Evolutionary conservation across 2,797 vertebrate genomes (phyloP).

Genomic region (Anas bahamensis): DNA sequence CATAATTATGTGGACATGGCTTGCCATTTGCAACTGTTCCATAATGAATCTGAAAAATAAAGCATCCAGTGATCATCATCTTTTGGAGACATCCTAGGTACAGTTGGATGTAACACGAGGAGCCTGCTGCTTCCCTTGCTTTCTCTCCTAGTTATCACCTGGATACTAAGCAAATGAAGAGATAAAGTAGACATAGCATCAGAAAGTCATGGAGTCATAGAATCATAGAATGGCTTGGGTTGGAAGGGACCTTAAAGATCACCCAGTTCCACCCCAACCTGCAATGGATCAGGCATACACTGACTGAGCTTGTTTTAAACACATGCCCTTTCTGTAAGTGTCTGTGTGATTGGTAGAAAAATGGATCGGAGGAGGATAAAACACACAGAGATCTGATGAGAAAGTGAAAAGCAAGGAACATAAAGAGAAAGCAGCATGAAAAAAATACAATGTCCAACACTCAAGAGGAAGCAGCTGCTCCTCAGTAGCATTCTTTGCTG

Average conservation of each 20-base stretch:
- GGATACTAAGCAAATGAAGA: not conserved
- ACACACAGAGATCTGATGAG: not conserved
- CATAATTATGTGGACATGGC: rapidly evolving
- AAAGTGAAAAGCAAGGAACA: not conserved
- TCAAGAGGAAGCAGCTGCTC: not conserved
- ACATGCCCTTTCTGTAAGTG: not conserved
- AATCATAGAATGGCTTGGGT: too few relatives aligned
- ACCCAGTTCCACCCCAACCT: too few relatives aligned
- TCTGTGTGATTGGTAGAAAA: not conserved
- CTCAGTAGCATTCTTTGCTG: not conserved
- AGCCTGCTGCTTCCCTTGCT: not conserved
- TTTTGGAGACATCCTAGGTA: not conserved
- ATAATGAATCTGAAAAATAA: not conserved
- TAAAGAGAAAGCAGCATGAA: not conserved
- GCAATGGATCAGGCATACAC: not conserved
- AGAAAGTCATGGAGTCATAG: too few relatives aligned
- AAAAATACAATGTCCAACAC: not conserved
- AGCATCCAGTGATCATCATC: not conserved
- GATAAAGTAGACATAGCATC: not conserved
- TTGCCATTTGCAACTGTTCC: not conserved
- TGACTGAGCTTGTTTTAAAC: rapidly evolving
- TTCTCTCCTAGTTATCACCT: not conserved
- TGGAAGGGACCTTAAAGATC: too few relatives aligned
- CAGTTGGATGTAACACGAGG: not conserved
- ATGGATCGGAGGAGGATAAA: not conserved